Conservation (phyloP, 2,797 vertebrate genomes). For the Scolopax rusticola region DNA sequence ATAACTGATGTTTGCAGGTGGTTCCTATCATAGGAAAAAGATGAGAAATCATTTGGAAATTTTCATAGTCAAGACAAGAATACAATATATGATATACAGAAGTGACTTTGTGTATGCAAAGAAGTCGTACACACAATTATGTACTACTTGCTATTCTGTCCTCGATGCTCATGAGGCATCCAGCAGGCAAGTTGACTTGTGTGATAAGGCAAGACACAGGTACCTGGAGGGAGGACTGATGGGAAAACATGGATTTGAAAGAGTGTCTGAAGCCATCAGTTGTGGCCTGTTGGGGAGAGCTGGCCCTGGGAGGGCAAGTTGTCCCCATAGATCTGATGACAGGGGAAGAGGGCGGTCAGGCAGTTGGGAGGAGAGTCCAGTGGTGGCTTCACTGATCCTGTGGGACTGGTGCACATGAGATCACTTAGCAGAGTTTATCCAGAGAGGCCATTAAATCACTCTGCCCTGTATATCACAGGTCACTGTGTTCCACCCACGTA, state of each 20-base stretch:
- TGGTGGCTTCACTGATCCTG: background rate
- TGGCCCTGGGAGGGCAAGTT: background rate
- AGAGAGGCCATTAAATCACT: background rate
- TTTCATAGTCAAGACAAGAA: background rate
- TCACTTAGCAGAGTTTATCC: background rate
- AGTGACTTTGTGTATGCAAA: background rate
- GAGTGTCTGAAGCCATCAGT: background rate
- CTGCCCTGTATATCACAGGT: background rate
- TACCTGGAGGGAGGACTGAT: background rate
- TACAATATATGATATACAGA: background rate
- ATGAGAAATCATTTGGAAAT: background rate
- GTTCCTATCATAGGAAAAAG: background rate
- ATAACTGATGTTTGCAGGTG: background rate
- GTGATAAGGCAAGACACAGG: background rate
- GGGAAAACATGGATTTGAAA: accelerated
- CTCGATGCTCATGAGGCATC: accelerated
- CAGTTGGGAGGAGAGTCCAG: background rate
- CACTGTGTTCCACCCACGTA: accelerated
- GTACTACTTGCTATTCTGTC: background rate
- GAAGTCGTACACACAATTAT: background rate
- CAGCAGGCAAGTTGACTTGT: background rate
- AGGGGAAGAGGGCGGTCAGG: background rate
- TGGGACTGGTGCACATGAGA: accelerated
- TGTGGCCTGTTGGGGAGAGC: background rate
- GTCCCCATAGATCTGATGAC: background rate